These are phyloP conservation scores for Salvelinus namaycush DNA, from an alignment of 2,113 vertebrate species.

Conservation along the genomic window DNA sequence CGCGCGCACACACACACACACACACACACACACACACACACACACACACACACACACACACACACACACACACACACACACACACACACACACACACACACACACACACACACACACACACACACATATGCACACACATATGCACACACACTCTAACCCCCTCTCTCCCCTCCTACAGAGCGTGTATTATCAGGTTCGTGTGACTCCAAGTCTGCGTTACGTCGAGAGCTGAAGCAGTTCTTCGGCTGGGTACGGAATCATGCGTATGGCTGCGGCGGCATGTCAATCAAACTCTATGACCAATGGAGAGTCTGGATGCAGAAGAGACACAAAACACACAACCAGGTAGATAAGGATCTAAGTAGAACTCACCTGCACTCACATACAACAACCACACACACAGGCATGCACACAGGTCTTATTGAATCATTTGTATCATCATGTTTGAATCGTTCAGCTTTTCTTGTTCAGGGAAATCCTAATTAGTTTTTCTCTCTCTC, in stretches of 20 bases:
- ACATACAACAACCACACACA: no score
- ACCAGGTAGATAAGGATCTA: constrained; percentile 94
- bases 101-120: constrained; percentile 1
- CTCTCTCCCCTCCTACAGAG: constrained; percentile 58
- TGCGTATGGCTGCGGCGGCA: constrained; percentile 91
- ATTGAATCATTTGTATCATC: neutral
- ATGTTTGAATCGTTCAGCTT: neutral
- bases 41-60: constrained; percentile 2
- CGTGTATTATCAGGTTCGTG: constrained; percentile 81
- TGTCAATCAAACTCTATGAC: constrained; percentile 97
- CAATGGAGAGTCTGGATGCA: constrained; percentile 98
- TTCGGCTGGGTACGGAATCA: constrained; percentile 97
- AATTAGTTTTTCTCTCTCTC: constrained; percentile 50
- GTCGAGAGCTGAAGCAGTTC: constrained; percentile 96
- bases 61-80: neutral
- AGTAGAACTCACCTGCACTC: constrained; percentile 4
- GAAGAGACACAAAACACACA: constrained; percentile 96
- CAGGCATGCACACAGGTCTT: neutral
- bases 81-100: neutral
- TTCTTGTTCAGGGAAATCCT: constrained; percentile 8
- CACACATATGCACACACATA: neutral
- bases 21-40: neutral
- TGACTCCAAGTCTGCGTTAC: constrained; percentile 87
- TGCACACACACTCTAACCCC: neutral
- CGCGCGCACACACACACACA: constrained; percentile 3